Evolutionary conservation across 2,797 vertebrate genomes (phyloP).

Genomic region (Crenichthys baileyi): DNA sequence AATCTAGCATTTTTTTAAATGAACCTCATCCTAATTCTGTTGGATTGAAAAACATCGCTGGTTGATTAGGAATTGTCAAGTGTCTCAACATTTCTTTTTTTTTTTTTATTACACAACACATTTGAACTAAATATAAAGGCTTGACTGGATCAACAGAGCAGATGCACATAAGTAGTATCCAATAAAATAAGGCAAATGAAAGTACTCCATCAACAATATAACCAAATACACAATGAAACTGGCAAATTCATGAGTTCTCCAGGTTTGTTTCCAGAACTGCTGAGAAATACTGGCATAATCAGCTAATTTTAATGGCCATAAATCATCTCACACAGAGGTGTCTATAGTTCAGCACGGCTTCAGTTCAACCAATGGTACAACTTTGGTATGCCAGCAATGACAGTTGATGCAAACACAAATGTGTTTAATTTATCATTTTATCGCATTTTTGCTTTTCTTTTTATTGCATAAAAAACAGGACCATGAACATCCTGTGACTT

Average conservation of each 20-base stretch:
- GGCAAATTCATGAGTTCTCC: not conserved
- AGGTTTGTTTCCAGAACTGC: not conserved
- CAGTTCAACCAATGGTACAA: not conserved
- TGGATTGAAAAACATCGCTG: not conserved
- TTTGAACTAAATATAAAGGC: not conserved
- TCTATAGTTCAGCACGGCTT: not conserved
- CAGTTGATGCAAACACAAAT: not conserved
- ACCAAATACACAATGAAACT: no score
- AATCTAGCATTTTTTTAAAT: not conserved
- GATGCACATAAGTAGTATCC: not conserved
- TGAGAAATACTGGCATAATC: not conserved
- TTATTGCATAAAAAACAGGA: not conserved
- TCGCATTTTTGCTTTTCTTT: not conserved
- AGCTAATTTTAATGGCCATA: not conserved
- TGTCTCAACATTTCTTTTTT: not conserved
- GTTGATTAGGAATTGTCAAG: constrained; percentile 2
- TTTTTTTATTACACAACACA: not conserved
- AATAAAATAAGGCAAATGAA: not conserved
- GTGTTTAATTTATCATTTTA: not conserved
- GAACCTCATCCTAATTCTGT: constrained; percentile 6
- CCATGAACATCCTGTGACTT: no score
- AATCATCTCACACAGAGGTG: not conserved
- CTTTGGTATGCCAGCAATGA: not conserved
- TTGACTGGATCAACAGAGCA: not conserved
- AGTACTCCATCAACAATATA: not conserved